Evolutionary conservation across 2,888 invertebrate species (phyloP).

Genomic region (Drosophila mimica): DNA sequence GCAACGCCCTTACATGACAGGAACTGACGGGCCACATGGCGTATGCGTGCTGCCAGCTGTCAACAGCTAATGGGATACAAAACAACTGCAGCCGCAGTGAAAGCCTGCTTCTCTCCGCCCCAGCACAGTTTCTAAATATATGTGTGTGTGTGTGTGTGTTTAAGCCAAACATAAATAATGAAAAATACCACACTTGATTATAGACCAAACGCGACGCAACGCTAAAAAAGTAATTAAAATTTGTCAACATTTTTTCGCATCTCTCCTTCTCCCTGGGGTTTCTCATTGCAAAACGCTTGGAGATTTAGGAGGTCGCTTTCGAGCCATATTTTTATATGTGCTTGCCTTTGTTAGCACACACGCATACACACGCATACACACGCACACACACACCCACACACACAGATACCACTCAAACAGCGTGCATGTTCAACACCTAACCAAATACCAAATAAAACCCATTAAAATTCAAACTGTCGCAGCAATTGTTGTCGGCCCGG

Average conservation of each 20-base stretch:
- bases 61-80: conserved; percentile 58
- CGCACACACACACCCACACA: background rate
- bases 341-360: background rate
- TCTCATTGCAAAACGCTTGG: conserved; percentile 15
- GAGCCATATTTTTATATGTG: conserved; percentile 11
- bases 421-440: conserved; percentile 42
- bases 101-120: conserved; percentile 19
- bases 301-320: conserved; percentile 40
- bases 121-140: background rate
- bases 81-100: conserved; percentile 48
- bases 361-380: background rate
- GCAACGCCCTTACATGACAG: conserved; percentile 73
- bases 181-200: conserved; percentile 75
- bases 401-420: conserved; percentile 33
- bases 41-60: conserved; percentile 67
- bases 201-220: conserved; percentile 50
- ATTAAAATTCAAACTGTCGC: conserved; percentile 46
- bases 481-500: conserved; percentile 25
- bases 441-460: conserved; percentile 52
- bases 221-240: conserved; percentile 75
- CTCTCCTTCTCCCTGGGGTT: conserved; percentile 1
- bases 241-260: conserved; percentile 64
- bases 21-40: conserved; percentile 77
- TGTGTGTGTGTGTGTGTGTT: conserved; percentile 22
- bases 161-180: conserved; percentile 66